Evolutionary conservation across 2,113 vertebrate genomes (phyloP).

Genomic region (Alaudala cheleensis): DNA sequence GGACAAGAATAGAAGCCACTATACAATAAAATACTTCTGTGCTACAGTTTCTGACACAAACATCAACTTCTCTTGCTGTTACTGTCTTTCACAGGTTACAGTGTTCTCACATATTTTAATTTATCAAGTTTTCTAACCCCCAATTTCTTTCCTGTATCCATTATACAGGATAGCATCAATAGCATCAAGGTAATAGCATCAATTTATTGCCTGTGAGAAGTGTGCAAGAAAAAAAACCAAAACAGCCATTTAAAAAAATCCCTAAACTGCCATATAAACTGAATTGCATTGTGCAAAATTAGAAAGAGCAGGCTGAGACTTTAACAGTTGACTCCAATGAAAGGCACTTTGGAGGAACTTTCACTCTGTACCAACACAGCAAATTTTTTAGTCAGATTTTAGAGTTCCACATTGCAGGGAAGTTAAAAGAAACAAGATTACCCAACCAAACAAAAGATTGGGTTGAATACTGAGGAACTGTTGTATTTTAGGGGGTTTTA

Average conservation of each 20-base stretch:
- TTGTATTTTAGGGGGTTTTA: fast-evolving
- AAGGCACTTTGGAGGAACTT: background rate
- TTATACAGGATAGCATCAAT: no score
- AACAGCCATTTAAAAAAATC: background rate
- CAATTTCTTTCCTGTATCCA: background rate
- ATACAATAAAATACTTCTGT: background rate
- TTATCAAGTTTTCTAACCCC: background rate
- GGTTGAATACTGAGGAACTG: background rate
- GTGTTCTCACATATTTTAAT: background rate
- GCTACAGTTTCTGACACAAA: background rate
- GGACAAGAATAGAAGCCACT: background rate
- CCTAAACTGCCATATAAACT: background rate
- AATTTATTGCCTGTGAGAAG: background rate
- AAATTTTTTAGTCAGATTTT: background rate
- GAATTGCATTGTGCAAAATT: background rate
- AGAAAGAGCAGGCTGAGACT: background rate
- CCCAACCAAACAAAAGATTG: background rate
- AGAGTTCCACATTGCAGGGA: background rate
- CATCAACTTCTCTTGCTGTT: background rate
- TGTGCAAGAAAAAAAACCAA: background rate
- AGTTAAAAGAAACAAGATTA: background rate
- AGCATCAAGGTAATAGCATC: background rate
- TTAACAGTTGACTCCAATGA: background rate
- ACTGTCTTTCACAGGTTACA: background rate
- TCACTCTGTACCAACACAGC: background rate